Base-by-base conservation (phyloP, 2,797 vertebrate species). In the Danio jaintianensis region DNA sequence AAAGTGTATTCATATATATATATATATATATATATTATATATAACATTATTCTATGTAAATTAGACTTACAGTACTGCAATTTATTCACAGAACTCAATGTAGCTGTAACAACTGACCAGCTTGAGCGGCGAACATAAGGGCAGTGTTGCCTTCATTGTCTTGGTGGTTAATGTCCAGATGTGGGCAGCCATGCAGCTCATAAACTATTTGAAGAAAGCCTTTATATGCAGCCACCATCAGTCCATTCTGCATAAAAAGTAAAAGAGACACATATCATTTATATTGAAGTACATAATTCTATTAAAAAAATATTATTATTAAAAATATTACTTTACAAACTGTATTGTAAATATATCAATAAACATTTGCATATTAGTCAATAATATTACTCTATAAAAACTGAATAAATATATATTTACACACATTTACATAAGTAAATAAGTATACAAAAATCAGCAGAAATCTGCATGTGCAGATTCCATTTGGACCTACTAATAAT, bases 131-230 rank as follows among this genome's bases (percentile, higher is more conserved):
- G 59, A 96, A 93, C 95, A 97, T 96, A 67, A 97, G 93, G 8
- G 96, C 96, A 0, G 96, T 97, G 92, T 97, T 95, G 1, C 96
- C 96, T 0, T 97, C 96, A 6, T 95, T 96, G 93, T 98, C 96
- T 90, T 96, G 95, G 63, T 95, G 95, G 85, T 97, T 97, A 87
- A 96, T 87, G 6, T 96, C 92, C 10, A 97, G 59, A 82, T 91
- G 93, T 52, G 95, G 94, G 85, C 96, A 98, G 83, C 64, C 80
- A 77, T 89, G 91, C 81, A 97, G 94, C 52, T 91, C 86, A 0
- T 92, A 83, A 12, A 96, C 93, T 0, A 97, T 89, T 29, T 93
- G 92, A 68, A 92, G 6, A 0, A 95, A 97, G 68, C 96, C 96
- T 69, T 90, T 94, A 89, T 86, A 95, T 87, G 95, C 95, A 0